Base-by-base conservation (phyloP, 2,113 vertebrate genomes). In the Pelecanoides urinatrix region DNA sequence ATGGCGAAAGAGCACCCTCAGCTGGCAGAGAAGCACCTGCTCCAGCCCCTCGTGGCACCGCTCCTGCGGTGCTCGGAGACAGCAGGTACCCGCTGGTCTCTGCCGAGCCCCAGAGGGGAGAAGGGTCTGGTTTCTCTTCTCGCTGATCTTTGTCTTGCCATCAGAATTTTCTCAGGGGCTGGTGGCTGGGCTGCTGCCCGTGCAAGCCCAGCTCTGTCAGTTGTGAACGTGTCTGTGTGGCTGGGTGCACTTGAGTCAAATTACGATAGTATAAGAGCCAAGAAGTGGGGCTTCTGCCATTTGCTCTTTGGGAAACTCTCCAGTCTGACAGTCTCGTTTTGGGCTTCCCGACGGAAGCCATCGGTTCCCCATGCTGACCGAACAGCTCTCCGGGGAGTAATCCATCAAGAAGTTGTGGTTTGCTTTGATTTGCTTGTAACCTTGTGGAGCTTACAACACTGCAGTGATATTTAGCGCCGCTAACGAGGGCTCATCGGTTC, bases 21-120 rank as follows among this genome's bases (percentile, higher is more conserved):
- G 59, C 96, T 99, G 91, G 99, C 98, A 8, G 96, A 96, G 76
- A 96, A 95, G 68, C 98, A 98, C 93, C 94, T 99, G 58, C 98
- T 99, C 13, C 71, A 73, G 36, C 99, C 99, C 13, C 55, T 99
- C 53, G 90, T 99, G 27, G 94, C 92, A 1, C 98, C 99, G 0
- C 98, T 99, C 6, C 93, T 78, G 25, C 96, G 89, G 4, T 99
- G 99, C 96, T 93, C 86, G 4, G 30, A 52, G 8, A 47, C 88
- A 1, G 19, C 97, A 96, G 97, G 99, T 99, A 96, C 98, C 76
- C 3, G 29, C 27, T 13, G 1, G 0, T 0, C 38, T 5, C 5
- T 38, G 52, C 47, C 2, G 6, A 82, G 44, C 42, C 59, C 68
- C 38, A 2, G 3, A 2, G 9, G 1, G 0, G 16, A 11, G 7